Evolutionary conservation across 1,140 invertebrate genomes (phyloP).

Genomic region (Bombus polaris): DNA sequence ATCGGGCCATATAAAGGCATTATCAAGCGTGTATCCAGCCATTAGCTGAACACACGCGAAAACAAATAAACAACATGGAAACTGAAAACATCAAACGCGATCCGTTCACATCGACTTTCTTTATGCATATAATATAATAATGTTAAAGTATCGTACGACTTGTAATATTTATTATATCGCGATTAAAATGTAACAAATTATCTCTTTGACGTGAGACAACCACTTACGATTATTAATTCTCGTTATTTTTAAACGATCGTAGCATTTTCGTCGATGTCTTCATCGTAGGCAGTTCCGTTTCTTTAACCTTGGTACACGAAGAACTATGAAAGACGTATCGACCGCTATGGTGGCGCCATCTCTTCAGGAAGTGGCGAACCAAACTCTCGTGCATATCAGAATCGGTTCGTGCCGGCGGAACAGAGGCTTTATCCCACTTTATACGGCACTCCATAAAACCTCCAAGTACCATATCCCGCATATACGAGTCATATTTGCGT

Average conservation of each 20-base stretch:
- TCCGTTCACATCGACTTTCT: neutral
- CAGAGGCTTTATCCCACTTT: conserved; percentile 22
- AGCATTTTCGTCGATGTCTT: neutral
- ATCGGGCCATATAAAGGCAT: conserved; percentile 46
- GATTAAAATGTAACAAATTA: neutral
- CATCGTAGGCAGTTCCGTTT: neutral
- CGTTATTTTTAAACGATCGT: neutral
- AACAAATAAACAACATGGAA: conserved; percentile 39
- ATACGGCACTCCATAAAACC: conserved; percentile 53
- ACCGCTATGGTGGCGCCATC: conserved; percentile 71
- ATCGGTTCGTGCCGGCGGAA: conserved; percentile 38
- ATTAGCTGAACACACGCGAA: conserved; percentile 33
- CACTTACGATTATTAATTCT: neutral
- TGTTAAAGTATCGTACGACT: neutral
- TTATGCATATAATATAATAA: neutral
- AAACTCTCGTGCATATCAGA: conserved; percentile 25
- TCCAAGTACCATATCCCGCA: conserved; percentile 39
- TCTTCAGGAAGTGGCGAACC: conserved; percentile 56
- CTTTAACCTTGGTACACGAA: neutral
- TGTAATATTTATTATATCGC: conserved; percentile 30
- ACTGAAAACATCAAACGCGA: neutral
- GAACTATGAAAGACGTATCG: conserved; percentile 27
- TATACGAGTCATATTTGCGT: conserved; percentile 18
- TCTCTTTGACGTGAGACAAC: neutral
- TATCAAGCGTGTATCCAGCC: conserved; percentile 48